Evolutionary conservation across 2,113 vertebrate species (phyloP).

Genomic region (Myotis yumanensis): DNA sequence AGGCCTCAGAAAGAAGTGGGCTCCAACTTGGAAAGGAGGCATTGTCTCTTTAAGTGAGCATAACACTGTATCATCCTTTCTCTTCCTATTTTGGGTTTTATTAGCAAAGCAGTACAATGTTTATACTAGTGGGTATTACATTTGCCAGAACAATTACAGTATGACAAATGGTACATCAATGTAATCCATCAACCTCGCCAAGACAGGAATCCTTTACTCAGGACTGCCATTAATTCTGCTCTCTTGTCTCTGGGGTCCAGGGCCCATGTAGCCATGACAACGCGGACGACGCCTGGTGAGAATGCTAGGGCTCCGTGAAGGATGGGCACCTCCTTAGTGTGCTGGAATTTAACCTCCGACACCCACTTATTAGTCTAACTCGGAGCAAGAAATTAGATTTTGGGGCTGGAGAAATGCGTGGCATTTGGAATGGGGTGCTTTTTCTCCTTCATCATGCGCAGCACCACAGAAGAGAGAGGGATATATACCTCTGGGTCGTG

Average conservation of each 20-base stretch:
- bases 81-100: conserved; percentile 94
- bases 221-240: conserved; percentile 95
- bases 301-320: conserved; percentile 88
- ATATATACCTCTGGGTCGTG: background rate
- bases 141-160: conserved; percentile 99
- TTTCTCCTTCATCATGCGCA: background rate
- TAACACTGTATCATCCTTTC: conserved; percentile 93
- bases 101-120: conserved; percentile 96
- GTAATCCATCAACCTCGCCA: conserved; percentile 95
- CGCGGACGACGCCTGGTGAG: conserved; percentile 87
- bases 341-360: conserved; percentile 89
- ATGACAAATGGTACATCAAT: conserved; percentile 99
- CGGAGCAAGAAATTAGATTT: conserved; percentile 5
- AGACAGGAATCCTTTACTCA: conserved; percentile 99
- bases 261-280: conserved; percentile 97
- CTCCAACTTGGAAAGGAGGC: conserved; percentile 80
- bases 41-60: conserved; percentile 92
- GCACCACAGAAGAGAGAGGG: background rate
- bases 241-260: conserved; percentile 95
- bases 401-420: conserved; percentile 4
- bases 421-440: background rate
- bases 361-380: conserved; percentile 53
- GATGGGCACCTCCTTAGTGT: conserved; percentile 84
- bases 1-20: conserved; percentile 61
- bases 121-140: conserved; percentile 99